A percentile compares a stretch with the other conserved stretches of the same genome.
Evolutionary conservation across 2,113 vertebrate genomes (phyloP).

Genomic region (Tamias sibiricus): DNA sequence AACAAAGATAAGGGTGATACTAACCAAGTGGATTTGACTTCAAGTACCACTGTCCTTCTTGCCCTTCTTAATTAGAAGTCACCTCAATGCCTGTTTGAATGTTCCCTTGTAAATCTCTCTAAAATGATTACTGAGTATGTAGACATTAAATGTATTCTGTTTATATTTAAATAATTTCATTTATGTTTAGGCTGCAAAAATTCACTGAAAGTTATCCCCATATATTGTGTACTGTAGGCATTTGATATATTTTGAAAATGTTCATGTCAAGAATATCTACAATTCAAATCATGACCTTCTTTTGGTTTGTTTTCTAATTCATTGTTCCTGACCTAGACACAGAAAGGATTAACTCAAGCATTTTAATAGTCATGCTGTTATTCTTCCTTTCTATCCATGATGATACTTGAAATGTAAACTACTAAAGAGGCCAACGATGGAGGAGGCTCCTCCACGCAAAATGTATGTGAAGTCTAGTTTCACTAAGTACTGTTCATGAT

Average conservation of each 20-base stretch:
- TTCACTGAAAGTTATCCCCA: neutral
- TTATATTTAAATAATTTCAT: conserved; percentile 67
- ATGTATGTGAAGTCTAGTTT: neutral
- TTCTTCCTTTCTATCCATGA: neutral
- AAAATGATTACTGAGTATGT: conserved; percentile 14
- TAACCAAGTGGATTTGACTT: neutral
- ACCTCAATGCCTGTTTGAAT: neutral
- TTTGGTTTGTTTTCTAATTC: conserved; percentile 24
- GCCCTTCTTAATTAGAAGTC: neutral
- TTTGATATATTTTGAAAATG: neutral
- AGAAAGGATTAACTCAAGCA: conserved; percentile 15
- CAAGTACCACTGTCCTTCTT: neutral
- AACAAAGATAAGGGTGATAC: neutral
- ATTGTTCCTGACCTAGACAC: conserved; percentile 47
- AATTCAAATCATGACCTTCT: conserved; percentile 68
- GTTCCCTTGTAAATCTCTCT: neutral
- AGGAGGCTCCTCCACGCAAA: neutral
- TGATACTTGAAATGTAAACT: neutral
- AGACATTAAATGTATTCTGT: conserved; percentile 10
- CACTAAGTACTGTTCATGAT: neutral
- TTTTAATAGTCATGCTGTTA: neutral
- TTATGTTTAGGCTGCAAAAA: conserved; percentile 56
- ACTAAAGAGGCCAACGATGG: neutral
- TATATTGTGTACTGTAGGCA: neutral
- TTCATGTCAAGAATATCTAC: conserved; percentile 46